These are phyloP conservation scores for Grapholita molesta DNA, from an alignment of 1,140 invertebrate species.

Conservation along the genomic window DNA sequence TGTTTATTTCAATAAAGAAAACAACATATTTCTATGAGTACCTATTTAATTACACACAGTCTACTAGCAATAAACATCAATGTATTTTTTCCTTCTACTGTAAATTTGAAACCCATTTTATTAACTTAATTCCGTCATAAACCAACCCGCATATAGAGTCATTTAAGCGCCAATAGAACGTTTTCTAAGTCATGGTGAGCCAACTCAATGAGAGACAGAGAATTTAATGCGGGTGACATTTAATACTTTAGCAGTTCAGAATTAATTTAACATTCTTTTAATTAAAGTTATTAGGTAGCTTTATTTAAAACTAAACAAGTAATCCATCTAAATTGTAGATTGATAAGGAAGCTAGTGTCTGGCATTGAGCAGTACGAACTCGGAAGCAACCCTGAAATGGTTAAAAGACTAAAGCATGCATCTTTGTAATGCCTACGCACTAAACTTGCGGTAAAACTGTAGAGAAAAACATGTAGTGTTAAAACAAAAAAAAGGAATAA, in stretches of 20 bases:
- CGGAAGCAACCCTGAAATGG: constrained; percentile 13
- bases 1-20: constrained; percentile 1
- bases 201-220: constrained; percentile 1
- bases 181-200: constrained; percentile 13
- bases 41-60: not conserved
- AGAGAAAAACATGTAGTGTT: not conserved
- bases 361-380: constrained; percentile 1
- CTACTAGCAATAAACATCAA: not conserved
- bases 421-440: not conserved
- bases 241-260: not conserved
- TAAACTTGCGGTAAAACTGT: not conserved
- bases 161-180: not conserved
- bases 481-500: not conserved
- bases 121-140: constrained; percentile 13
- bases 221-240: not conserved
- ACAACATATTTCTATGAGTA: not conserved
- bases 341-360: constrained; percentile 6
- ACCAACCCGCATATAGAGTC: not conserved
- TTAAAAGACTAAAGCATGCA: constrained; percentile 14
- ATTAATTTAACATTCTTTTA: not conserved
- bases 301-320: not conserved
- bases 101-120: constrained; percentile 5
- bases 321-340: not conserved
- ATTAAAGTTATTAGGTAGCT: not conserved
- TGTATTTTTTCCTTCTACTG: not conserved